Evolutionary conservation across 1,140 invertebrate genomes (phyloP), one percentile per base, ranked within the genome.

Genomic region (Rhagoletis pomonella): DNA sequence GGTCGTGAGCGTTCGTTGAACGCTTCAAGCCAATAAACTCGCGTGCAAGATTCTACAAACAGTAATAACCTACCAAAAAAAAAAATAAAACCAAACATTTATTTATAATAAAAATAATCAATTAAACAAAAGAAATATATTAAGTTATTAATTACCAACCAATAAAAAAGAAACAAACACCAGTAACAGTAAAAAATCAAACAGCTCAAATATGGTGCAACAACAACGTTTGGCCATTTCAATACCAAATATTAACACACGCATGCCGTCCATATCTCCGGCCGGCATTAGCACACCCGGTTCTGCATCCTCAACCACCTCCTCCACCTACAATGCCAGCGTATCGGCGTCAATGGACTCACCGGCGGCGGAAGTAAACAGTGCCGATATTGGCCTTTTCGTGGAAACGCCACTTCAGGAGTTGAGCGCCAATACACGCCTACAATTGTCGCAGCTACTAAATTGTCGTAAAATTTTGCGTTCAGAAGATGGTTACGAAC

Each of bases 381-480:
- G 60, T 29, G 85, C 42, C 17, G 69, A 86, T 73, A 81, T 81
- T 50, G 73, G 47, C 47, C 4, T 73, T 2, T 92, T 92, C 81
- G 92, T 92, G 55, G 89, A 91, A 12, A 91, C 92, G 9, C 93
- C 93, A 14, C 89, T 94, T 44, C 89, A 89, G 87, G 94, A 93
- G n/a, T 87, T 95, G 2, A 94, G 94, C 50, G 59, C 85, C n/a
- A 90, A 92, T 84, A 94, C 94, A 4, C 94, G 91, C 89, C 89
- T 93, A 81, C 84, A 94, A 47, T 90, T 96, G 81, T 95, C 95
- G 0, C 91, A 90, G 10, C 91, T 95, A 88, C 90, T 96, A 9
- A 96, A 96, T 92, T 94, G 95, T 19, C 91, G 90, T 58, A 96
- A 96, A 94, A 90, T 95, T 4, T 90, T 96, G 86, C 94, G 93